phyloP scores from a whole-genome alignment of 2,888 invertebrate genomes.

The Lasioglossum malachurum region DNA sequence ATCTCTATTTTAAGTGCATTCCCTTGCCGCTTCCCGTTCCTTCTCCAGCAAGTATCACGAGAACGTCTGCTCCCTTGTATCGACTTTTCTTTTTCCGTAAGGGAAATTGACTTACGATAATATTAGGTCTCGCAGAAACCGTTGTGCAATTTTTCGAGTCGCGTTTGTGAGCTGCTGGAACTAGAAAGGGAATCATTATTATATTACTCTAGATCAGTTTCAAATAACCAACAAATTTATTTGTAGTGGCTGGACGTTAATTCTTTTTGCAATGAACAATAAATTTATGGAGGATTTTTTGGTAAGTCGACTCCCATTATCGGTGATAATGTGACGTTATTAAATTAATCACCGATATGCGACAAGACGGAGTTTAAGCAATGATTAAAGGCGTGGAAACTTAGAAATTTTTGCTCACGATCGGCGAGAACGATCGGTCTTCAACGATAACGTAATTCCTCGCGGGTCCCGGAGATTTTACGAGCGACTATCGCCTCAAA shows the following conservation, averaged over 20 bases:
- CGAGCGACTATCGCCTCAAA: slow-evolving; percentile 33
- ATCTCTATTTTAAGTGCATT: slow-evolving; percentile 21
- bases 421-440: slow-evolving; percentile 8
- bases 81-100: neutral
- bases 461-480: slow-evolving; percentile 36
- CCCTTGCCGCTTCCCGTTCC: neutral
- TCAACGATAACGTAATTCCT: slow-evolving; percentile 42
- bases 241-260: neutral
- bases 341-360: too few species aligned
- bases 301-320: too few species aligned
- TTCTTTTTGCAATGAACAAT: too few species aligned
- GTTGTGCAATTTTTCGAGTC: neutral
- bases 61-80: neutral
- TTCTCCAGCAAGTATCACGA: neutral
- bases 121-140: neutral
- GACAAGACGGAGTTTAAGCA: too few species aligned
- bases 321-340: too few species aligned
- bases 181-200: neutral
- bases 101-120: neutral
- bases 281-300: too few species aligned
- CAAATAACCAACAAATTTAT: neutral
- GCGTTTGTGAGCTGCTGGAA: neutral
- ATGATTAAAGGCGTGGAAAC: neutral
- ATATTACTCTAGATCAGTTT: neutral
- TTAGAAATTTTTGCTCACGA: neutral